Conservation (phyloP, 2,888 invertebrate genomes). For the Petrolisthes manimaculis region DNA sequence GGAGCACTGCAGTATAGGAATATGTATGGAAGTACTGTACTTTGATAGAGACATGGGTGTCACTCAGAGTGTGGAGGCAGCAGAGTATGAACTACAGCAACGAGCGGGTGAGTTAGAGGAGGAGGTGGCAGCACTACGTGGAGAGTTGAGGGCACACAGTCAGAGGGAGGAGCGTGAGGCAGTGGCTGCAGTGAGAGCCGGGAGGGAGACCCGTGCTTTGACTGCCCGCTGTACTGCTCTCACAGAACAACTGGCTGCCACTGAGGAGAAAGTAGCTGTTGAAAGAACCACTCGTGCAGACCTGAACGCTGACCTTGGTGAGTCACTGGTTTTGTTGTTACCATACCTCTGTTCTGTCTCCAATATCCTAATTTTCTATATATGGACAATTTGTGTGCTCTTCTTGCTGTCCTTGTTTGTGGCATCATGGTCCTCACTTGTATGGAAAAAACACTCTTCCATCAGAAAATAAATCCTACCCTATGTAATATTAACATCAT, state of each 20-base stretch:
- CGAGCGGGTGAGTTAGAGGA: constrained; percentile 40
- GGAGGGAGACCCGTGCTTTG: constrained; percentile 40
- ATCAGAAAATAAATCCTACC: too few species aligned
- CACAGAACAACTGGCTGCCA: constrained; percentile 36
- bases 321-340: neutral
- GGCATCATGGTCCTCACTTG: too few species aligned
- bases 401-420: too few species aligned
- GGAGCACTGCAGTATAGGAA: too few species aligned
- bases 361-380: neutral
- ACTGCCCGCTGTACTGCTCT: constrained; percentile 43
- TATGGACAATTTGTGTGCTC: neutral
- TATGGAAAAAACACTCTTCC: too few species aligned
- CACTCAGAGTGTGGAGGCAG: constrained; percentile 35
- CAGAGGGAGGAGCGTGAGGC: constrained; percentile 50
- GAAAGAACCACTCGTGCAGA: constrained; percentile 30
- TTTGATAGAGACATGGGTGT: too few species aligned
- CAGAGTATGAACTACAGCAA: constrained; percentile 51
- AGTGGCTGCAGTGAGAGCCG: constrained; percentile 48
- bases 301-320: constrained; percentile 43
- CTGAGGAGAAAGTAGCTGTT: constrained; percentile 47
- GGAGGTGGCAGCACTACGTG: constrained; percentile 32
- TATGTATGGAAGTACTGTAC: too few species aligned
- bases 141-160: constrained; percentile 33
- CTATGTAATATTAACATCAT: too few species aligned
- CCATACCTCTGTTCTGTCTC: neutral